A percentile compares a stretch with the other conserved stretches of the same genome.
Conservation (phyloP, 2,113 vertebrate species). For the Myxocyprinus asiaticus region DNA sequence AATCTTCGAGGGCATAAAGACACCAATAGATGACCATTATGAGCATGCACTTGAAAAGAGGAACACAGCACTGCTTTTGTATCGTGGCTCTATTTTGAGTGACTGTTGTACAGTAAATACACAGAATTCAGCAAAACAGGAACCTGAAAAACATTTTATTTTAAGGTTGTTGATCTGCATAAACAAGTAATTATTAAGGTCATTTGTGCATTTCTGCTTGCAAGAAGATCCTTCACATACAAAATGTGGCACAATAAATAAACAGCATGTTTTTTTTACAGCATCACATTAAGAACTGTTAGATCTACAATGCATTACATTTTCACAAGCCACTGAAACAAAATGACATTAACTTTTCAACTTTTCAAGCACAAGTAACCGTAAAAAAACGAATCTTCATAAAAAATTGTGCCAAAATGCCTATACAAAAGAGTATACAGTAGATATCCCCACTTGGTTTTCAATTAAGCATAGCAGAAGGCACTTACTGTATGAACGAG, state of each 20-base stretch:
- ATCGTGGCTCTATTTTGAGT: no score
- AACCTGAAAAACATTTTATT: not conserved
- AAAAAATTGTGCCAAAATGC: not conserved
- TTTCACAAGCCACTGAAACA: not conserved
- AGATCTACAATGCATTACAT: not conserved
- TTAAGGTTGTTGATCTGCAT: not conserved
- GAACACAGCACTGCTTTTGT: no score
- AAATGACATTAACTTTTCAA: not conserved
- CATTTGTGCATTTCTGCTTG: not conserved
- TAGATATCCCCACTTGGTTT: not conserved
- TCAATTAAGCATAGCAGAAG: not conserved
- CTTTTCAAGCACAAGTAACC: not conserved
- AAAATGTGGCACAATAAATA: not conserved
- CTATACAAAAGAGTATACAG: not conserved
- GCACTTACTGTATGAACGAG: not conserved
- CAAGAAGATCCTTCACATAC: not conserved
- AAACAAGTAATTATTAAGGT: not conserved
- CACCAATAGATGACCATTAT: no score
- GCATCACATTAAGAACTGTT: not conserved
- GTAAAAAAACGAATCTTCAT: not conserved
- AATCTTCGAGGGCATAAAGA: no score
- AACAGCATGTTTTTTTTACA: not conserved
- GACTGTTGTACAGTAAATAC: no score
- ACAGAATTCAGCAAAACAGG: no score
- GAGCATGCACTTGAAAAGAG: no score